Evolutionary conservation across 2,797 vertebrate species (phyloP), one percentile per base, ranked within the genome.

Genomic region (Erpetoichthys calabaricus): DNA sequence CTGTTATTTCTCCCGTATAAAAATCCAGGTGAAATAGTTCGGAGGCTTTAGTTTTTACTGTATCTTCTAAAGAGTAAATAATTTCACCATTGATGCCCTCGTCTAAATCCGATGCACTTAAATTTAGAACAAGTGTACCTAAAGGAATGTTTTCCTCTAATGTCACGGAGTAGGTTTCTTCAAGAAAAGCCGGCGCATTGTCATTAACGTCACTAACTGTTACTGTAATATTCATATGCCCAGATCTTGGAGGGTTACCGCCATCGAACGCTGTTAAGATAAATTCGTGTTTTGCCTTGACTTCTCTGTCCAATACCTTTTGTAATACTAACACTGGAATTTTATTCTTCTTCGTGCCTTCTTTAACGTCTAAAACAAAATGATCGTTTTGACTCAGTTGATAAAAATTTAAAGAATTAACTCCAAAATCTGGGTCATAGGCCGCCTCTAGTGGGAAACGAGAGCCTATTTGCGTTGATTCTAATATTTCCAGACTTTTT

Each of bases 401-500:
- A 42, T 87, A 88, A 10, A 65, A 72, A 46, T 83, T 71, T 63
- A 73, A 65, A 4, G 84, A 81, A 66, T 81, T 79, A 5, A 60
- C 63, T 3, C 83, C 81, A 3, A 75, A 78, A 9, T 88, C 86
- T 0, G 72, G 76, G 55, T 88, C 86, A 42, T 70, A 72, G 4
- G 85, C 83, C 47, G 78, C 79, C 43, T 83, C 81, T 47, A 87
- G 64, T n/a, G 79, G 83, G 4, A 83, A 71, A 10, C 74, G 73
- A 25, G 78, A 75, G 45, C 85, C 85, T 2, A 74, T 71, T 53
- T 78, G 62, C 2, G 70, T 73, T 6, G 84, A 82, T 59, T 88
- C 86, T 3, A 73, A 67, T 58, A 88, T 80, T 50, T 86, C 78
- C 1, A 88, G 49, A 6, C 61, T 63, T 55, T 76, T 80, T 58